phyloP scores from a whole-genome alignment of 2,797 vertebrate species.

The Propithecus deckenii region DNA sequence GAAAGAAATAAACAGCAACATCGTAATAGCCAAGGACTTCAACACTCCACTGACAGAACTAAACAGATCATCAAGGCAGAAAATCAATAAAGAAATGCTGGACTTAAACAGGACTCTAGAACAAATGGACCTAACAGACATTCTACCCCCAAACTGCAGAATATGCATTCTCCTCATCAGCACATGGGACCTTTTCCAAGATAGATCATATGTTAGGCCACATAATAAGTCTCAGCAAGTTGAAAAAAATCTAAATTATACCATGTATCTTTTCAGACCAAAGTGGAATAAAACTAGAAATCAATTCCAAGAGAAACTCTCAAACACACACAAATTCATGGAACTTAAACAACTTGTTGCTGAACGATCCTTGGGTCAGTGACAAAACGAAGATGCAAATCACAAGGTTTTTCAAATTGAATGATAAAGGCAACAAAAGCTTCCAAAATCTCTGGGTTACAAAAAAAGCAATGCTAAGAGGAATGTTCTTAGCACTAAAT shows the following conservation, averaged over 20 bases:
- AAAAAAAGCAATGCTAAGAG: not conserved
- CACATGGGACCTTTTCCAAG: not conserved
- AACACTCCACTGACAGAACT: not conserved
- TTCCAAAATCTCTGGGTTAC: not conserved
- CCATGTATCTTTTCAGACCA: not conserved
- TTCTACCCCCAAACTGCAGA: not conserved
- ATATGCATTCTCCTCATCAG: not conserved
- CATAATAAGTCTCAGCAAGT: not conserved
- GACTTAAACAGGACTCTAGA: not conserved
- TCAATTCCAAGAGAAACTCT: not conserved
- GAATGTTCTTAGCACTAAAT: not conserved
- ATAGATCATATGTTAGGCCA: not conserved
- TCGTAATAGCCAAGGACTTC: not conserved
- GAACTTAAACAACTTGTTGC: not conserved
- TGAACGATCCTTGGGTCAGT: not conserved
- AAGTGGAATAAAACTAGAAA: not conserved
- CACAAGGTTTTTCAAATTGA: not conserved
- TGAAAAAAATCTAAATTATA: not conserved
- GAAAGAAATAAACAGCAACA: not conserved
- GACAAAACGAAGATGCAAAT: not conserved
- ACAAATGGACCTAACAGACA: not conserved
- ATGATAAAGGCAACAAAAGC: not conserved
- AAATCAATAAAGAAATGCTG: not conserved
- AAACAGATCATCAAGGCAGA: not conserved
- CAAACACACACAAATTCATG: not conserved